Evolutionary conservation across 1,140 invertebrate genomes (phyloP).

Genomic region (Epicauta chinensis): DNA sequence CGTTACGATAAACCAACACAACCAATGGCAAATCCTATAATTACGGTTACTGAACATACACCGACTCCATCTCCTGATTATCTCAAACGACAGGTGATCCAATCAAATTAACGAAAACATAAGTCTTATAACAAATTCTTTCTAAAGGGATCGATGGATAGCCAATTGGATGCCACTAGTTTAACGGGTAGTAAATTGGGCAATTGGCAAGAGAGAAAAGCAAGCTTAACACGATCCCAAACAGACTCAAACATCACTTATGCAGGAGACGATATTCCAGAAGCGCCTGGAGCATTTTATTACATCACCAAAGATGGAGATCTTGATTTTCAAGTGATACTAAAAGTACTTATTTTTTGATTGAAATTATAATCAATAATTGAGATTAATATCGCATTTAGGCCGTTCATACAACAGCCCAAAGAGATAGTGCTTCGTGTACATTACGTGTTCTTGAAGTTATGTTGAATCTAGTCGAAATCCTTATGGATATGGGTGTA

Average conservation of each 20-base stretch:
- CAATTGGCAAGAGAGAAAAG: conserved; percentile 55
- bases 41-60: conserved; percentile 92
- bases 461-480: conserved; percentile 82
- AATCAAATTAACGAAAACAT: conserved; percentile 20
- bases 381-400: conserved; percentile 33
- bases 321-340: conserved; percentile 82
- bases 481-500: conserved; percentile 83
- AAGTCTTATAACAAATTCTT: too few relatives aligned
- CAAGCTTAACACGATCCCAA: conserved; percentile 75
- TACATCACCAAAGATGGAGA: conserved; percentile 95
- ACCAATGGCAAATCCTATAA: conserved; percentile 75
- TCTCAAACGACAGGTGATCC: conserved; percentile 70
- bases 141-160: conserved; percentile 66
- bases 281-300: conserved; percentile 81
- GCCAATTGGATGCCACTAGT: conserved; percentile 68
- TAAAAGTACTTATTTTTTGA: conserved; percentile 58
- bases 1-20: conserved; percentile 21
- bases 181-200: conserved; percentile 54
- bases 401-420: conserved; percentile 79
- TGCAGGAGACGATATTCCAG: conserved; percentile 65
- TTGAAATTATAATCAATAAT: conserved; percentile 5
- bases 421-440: conserved; percentile 67
- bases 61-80: conserved; percentile 82
- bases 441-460: conserved; percentile 83
- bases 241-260: conserved; percentile 95